Conservation (phyloP, 2,113 vertebrate genomes). For the Tympanuchus pallidicinctus region DNA sequence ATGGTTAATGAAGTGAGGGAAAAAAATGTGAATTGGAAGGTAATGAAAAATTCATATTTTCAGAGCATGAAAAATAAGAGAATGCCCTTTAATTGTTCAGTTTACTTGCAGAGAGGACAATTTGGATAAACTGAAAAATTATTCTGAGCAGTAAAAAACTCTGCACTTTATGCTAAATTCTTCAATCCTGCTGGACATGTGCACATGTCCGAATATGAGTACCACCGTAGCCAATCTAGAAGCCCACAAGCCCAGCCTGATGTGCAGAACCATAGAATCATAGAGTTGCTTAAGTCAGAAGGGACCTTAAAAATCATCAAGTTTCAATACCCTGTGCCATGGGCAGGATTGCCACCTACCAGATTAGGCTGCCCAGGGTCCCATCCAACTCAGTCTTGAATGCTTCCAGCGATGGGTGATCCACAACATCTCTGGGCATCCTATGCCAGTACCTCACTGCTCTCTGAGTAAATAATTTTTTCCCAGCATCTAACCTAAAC, state of each 20-base stretch:
- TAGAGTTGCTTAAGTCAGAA: no score
- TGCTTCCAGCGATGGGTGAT: no score
- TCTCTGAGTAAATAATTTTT: no score
- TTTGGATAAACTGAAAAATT: conserved; percentile 54
- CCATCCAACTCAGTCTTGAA: no score
- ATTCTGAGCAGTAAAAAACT: conserved; percentile 10
- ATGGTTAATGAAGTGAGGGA: conserved; percentile 69
- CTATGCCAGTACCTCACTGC: no score
- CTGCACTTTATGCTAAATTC: not conserved
- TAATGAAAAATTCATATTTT: conserved; percentile 77
- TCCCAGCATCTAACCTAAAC: no score
- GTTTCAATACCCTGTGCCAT: no score
- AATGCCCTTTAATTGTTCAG: conserved; percentile 73
- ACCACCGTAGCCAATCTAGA: not conserved
- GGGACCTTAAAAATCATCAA: no score
- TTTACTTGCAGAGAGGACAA: conserved; percentile 51
- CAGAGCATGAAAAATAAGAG: conserved; percentile 68
- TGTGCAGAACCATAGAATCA: no score
- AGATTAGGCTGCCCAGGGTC: no score
- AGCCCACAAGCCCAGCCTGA: not conserved
- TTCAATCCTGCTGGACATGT: not conserved
- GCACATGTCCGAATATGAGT: not conserved
- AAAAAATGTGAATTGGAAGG: conserved; percentile 67
- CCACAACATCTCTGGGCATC: no score
- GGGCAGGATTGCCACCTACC: no score